These are phyloP conservation scores for Catajapyx aquilonaris DNA, from an alignment of 1,140 invertebrate species.

Conservation along the genomic window DNA sequence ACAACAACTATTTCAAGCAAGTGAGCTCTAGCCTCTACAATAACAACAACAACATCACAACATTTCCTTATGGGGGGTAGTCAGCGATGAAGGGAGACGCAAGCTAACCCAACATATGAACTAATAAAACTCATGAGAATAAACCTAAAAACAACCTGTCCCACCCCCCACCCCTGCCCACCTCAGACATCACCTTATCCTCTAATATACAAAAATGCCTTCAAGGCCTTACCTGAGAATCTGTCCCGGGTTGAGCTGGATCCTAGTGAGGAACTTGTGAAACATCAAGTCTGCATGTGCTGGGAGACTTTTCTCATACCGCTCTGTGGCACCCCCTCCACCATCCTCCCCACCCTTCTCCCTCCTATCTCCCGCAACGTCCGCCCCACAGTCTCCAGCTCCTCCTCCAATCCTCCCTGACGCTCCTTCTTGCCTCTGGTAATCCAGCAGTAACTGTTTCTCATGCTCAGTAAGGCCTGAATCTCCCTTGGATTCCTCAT, in stretches of 20 bases:
- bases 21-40: too few relatives aligned
- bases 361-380: background rate
- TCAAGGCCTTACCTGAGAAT: slow-evolving; percentile 55
- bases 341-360: slow-evolving; percentile 3
- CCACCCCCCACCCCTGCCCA: too few relatives aligned
- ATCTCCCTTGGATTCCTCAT: slow-evolving; percentile 24
- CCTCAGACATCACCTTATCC: too few relatives aligned
- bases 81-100: too few relatives aligned
- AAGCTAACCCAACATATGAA: too few relatives aligned
- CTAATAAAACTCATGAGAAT: too few relatives aligned
- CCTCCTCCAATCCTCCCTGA: slow-evolving; percentile 11
- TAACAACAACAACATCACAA: too few relatives aligned
- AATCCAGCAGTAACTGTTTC: slow-evolving; percentile 35
- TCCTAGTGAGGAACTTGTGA: slow-evolving; percentile 47
- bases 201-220: too few relatives aligned
- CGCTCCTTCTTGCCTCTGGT: slow-evolving; percentile 32
- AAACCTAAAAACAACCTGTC: too few relatives aligned
- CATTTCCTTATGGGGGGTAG: too few relatives aligned
- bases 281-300: slow-evolving; percentile 60
- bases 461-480: slow-evolving; percentile 29
- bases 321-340: slow-evolving; percentile 23
- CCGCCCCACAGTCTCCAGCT: slow-evolving; percentile 11
- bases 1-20: too few relatives aligned
- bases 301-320: slow-evolving; percentile 54
- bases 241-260: slow-evolving; percentile 56